Conservation (phyloP, 2,113 vertebrate genomes). For the Heloderma charlesbogerti region DNA sequence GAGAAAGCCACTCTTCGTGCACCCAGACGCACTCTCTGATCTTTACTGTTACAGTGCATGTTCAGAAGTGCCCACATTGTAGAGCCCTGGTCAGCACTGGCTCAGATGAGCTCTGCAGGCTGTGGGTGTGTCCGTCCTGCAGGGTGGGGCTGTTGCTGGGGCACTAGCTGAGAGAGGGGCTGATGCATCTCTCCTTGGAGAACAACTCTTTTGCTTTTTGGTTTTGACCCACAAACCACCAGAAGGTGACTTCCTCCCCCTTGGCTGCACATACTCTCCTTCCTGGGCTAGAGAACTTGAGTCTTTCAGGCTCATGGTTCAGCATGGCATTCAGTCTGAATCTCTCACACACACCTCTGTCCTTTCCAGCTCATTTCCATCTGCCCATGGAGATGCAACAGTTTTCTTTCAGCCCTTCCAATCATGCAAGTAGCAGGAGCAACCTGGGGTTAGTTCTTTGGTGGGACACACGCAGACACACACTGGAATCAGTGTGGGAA, state of each 20-base stretch:
- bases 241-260: not conserved
- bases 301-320: not conserved
- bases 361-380: not conserved
- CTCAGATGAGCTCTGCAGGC: not conserved
- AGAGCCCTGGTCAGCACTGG: not conserved
- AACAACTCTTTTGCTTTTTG: not conserved
- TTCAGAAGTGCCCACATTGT: not conserved
- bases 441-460: no score
- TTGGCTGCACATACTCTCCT: not conserved
- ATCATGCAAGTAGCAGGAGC: no score
- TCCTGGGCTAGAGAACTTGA: not conserved
- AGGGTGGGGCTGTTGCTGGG: no score
- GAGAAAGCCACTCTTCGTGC: not conserved
- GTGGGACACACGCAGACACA: not conserved
- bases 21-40: not conserved
- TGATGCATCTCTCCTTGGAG: not conserved
- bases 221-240: not conserved
- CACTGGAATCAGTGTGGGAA: not conserved
- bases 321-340: not conserved
- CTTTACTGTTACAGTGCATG: not conserved
- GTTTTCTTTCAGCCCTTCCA: not conserved
- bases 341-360: not conserved
- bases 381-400: no score
- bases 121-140: not conserved
- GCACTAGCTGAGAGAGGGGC: no score